Evolutionary conservation across 2,797 vertebrate genomes (phyloP), one percentile per base, ranked within the genome.

Genomic region (Luscinia luscinia): DNA sequence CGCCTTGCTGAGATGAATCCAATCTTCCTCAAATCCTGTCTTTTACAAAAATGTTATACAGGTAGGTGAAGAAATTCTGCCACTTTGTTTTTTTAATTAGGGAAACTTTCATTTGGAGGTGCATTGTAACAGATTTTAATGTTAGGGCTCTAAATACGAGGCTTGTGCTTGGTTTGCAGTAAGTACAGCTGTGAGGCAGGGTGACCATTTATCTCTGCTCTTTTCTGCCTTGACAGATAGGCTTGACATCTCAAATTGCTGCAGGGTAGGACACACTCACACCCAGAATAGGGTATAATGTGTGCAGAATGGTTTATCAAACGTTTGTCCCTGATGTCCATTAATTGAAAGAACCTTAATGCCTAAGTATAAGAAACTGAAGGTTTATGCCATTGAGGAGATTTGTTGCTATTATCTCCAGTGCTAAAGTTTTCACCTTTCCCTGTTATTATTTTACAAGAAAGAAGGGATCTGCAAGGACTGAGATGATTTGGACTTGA

Each of bases 81-180:
- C n/a, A 26, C n/a, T 26, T 46, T 48, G 43, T 43, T 45, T 89
- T 92, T 82, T 93, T 78, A 92, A 95, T 94, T 93, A 70, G 0
- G 0, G 81, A 64, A 90, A 69, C n/a, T 66, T 92, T 86, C 9
- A 21, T 70, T 87, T 0, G 4, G 63, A 87, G 38, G 15, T 67
- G 49, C 36, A 51, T 73, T 67, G 51, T 76, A 88, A 90, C 78
- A 90, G 89, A 80, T 88, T 96, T 59, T 93, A 93, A 88, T 94
- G 63, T 83, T 93, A 80, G 34, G 66, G 24, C 61, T 91, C 57
- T 94, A 84, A 96, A 87, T 64, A 70, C 0, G 0, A 2, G 52
- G 45, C 78, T 93, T 95, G 77, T 92, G 79, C 74, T 94, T 95
- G 84, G 58, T 89, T 93, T 93, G 74, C 91, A 82, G 49, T 55